Percentiles rank a stretch among this genome's conserved stretches.
Conservation (phyloP, 2,113 vertebrate genomes). For the Eurypyga helias region DNA sequence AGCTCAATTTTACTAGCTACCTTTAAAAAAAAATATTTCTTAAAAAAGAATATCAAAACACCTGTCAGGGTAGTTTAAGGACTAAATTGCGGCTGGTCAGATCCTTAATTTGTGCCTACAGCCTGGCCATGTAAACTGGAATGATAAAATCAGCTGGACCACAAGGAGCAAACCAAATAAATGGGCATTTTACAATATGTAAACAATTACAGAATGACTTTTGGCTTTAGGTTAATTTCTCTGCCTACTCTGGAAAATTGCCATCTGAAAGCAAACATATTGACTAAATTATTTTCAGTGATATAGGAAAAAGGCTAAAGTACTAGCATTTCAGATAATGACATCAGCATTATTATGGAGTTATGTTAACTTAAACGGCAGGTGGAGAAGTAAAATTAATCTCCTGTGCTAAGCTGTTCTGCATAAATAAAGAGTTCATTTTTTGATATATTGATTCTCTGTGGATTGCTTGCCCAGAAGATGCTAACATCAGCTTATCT, state of each 20-base stretch:
- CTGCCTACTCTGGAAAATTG: constrained; percentile 5
- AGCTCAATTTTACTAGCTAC: not conserved
- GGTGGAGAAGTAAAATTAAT: constrained; percentile 26
- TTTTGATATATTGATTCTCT: not conserved
- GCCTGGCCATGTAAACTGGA: not conserved
- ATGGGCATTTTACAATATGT: not conserved
- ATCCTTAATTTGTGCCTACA: not conserved
- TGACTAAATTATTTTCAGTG: not conserved
- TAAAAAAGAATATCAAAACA: not conserved
- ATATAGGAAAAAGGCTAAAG: not conserved
- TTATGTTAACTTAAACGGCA: not conserved
- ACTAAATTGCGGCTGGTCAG: not conserved
- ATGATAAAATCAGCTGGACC: not conserved
- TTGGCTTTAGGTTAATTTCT: constrained; percentile 17
- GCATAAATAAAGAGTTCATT: not conserved
- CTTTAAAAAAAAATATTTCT: not conserved
- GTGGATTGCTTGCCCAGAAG: constrained; percentile 14
- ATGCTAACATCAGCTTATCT: constrained; percentile 4
- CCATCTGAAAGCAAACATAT: not conserved
- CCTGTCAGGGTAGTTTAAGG: not conserved
- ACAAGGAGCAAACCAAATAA: not conserved
- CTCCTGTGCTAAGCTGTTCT: not conserved
- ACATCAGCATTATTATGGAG: not conserved
- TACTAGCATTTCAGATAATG: not conserved
- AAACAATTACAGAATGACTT: not conserved